A percentile compares a stretch with the other conserved stretches of the same genome.
phyloP scores from a whole-genome alignment of 2,797 vertebrate species.

The Gymnothorax reevesii region DNA sequence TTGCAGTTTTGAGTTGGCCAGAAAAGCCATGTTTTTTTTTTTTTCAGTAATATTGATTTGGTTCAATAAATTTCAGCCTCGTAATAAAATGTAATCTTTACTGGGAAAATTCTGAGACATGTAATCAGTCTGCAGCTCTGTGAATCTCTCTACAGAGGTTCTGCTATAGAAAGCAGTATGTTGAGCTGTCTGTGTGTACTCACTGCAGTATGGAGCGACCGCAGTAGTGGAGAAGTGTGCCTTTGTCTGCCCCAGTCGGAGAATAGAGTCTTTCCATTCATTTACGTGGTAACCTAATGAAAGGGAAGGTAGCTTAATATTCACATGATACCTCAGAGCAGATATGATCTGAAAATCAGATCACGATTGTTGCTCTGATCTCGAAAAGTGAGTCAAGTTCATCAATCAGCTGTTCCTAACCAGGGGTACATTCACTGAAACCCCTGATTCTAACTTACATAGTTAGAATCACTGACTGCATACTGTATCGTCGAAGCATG shows the following conservation, averaged over 20 bases:
- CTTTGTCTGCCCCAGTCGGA: slow-evolving; percentile 68
- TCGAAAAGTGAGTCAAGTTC: neutral
- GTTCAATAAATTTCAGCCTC: no score
- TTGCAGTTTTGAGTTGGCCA: no score
- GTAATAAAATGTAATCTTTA: no score
- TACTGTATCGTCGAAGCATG: no score
- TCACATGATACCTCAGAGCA: neutral
- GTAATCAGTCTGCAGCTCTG: neutral
- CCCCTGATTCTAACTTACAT: no score
- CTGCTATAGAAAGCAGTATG: neutral
- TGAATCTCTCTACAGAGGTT: neutral
- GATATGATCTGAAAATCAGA: neutral
- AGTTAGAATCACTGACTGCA: no score
- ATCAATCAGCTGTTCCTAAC: neutral
- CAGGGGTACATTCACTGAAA: no score
- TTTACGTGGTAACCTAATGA: slow-evolving; percentile 71
- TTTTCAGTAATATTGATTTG: no score
- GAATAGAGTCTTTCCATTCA: slow-evolving; percentile 68
- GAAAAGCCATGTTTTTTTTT: no score
- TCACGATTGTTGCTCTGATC: neutral
- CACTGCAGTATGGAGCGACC: slow-evolving; percentile 71
- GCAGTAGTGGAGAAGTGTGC: slow-evolving; percentile 75
- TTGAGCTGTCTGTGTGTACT: slow-evolving; percentile 43
- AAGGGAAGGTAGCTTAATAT: neutral
- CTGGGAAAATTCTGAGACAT: neutral